These are phyloP conservation scores for Nomada fucata DNA, from an alignment of 2,888 invertebrate genomes.

Conservation along the genomic window DNA sequence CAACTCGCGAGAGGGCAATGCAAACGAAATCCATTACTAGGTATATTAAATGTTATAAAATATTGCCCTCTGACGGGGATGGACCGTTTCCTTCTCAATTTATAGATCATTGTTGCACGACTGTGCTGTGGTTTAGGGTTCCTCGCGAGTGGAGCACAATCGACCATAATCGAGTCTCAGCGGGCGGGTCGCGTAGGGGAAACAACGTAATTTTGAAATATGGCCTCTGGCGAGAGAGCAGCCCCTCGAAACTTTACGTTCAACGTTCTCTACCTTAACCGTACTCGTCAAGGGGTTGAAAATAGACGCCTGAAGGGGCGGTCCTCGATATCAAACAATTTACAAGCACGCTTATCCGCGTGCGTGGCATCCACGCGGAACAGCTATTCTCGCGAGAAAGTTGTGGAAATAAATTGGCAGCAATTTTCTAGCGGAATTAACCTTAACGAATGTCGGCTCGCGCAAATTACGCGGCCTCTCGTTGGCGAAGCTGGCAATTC, in stretches of 20 bases:
- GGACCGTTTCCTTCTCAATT: constrained; percentile 25
- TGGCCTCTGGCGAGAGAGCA: constrained; percentile 67
- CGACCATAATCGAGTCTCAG: constrained; percentile 44
- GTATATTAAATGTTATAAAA: neutral
- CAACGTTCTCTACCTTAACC: constrained; percentile 57
- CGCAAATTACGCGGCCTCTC: constrained; percentile 15
- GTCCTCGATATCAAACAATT: neutral
- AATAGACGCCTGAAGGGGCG: neutral
- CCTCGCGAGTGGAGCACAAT: constrained; percentile 43
- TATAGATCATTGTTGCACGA: constrained; percentile 50
- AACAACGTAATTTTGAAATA: constrained; percentile 76
- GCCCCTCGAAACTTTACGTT: constrained; percentile 73
- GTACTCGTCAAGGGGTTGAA: constrained; percentile 19
- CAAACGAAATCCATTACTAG: no score
- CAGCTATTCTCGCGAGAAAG: neutral
- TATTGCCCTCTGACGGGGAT: neutral
- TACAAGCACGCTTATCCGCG: neutral
- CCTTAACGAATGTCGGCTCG: constrained; percentile 13
- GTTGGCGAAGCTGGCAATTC: constrained; percentile 12
- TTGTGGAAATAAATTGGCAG: neutral
- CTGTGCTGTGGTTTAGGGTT: constrained; percentile 35
- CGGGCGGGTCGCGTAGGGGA: constrained; percentile 51
- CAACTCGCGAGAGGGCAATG: no score
- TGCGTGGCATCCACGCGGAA: neutral
- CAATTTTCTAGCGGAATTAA: neutral